Percentiles rank a stretch among this genome's conserved stretches.
phyloP scores from a whole-genome alignment of 2,113 vertebrate genomes.

The Strix aluco region DNA sequence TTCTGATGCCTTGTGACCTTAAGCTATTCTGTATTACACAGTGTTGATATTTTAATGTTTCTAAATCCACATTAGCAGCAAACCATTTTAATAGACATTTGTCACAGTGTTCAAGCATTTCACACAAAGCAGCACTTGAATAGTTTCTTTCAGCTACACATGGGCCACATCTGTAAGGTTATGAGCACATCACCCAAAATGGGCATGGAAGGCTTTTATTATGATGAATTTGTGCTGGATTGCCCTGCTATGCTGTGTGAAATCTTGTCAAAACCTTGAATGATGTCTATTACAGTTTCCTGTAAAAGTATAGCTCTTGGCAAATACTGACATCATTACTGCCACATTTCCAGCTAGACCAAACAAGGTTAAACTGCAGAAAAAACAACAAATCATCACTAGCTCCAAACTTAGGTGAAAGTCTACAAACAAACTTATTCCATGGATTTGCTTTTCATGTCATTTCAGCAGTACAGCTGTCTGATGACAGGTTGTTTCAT shows the following conservation, averaged over 20 bases:
- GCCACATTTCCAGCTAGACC: slow-evolving; percentile 50
- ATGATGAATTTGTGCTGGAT: slow-evolving; percentile 38
- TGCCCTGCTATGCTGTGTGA: slow-evolving; percentile 7
- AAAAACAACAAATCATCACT: slow-evolving; percentile 51
- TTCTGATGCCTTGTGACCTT: not conserved
- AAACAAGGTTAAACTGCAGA: slow-evolving; percentile 57
- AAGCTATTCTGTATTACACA: not conserved
- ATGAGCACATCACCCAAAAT: slow-evolving; percentile 8
- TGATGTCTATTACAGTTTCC: slow-evolving; percentile 41
- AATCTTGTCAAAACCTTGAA: slow-evolving; percentile 53
- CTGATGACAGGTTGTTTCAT: slow-evolving; percentile 59
- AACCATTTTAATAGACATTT: slow-evolving; percentile 12
- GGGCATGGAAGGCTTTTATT: slow-evolving; percentile 16
- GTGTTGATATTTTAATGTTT: slow-evolving; percentile 2
- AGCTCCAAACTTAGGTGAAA: slow-evolving; percentile 30
- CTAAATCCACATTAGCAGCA: slow-evolving; percentile 9
- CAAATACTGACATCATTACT: slow-evolving; percentile 49
- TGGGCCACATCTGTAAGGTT: slow-evolving; percentile 40
- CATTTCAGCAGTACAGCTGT: slow-evolving; percentile 10
- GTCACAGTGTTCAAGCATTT: slow-evolving; percentile 2
- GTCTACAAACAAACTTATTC: slow-evolving; percentile 35
- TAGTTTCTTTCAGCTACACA: slow-evolving; percentile 42
- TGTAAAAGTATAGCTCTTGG: slow-evolving; percentile 49
- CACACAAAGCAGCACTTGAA: not conserved
- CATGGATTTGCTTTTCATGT: not conserved